Evolutionary conservation across 2,888 invertebrate genomes (phyloP).

Genomic region (Catocala sponsa): DNA sequence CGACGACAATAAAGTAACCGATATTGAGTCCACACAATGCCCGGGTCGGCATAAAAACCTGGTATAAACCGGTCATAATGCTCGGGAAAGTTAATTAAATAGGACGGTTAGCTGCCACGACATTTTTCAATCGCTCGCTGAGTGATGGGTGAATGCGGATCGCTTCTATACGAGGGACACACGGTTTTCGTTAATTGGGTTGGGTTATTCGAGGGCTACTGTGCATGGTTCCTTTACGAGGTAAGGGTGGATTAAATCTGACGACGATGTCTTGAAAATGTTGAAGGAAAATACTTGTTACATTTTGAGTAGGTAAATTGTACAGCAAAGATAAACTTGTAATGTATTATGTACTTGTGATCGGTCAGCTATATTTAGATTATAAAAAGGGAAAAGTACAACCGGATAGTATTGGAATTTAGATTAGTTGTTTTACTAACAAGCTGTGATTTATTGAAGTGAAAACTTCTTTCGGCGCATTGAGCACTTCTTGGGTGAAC

Average conservation of each 20-base stretch:
- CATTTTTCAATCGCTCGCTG: slow-evolving; percentile 73
- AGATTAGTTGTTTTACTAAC: too few relatives aligned
- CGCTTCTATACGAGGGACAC: slow-evolving; percentile 21
- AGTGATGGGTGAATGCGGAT: slow-evolving; percentile 51
- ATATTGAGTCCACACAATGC: slow-evolving; percentile 82
- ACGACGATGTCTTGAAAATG: too few relatives aligned
- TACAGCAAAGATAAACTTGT: too few relatives aligned
- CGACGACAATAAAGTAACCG: slow-evolving; percentile 76
- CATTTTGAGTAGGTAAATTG: too few relatives aligned
- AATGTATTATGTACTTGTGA: too few relatives aligned
- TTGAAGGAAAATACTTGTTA: too few relatives aligned
- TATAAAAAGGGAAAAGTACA: too few relatives aligned
- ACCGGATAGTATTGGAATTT: too few relatives aligned
- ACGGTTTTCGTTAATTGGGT: slow-evolving; percentile 36
- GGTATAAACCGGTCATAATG: slow-evolving; percentile 76
- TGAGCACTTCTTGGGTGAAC: too few relatives aligned
- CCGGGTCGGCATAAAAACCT: slow-evolving; percentile 71
- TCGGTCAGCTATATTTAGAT: too few relatives aligned
- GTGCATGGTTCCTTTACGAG: slow-evolving; percentile 16
- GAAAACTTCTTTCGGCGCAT: too few relatives aligned
- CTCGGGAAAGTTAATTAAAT: slow-evolving; percentile 80
- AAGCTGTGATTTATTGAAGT: too few relatives aligned
- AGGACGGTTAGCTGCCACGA: slow-evolving; percentile 66
- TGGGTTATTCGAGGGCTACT: slow-evolving; percentile 5
- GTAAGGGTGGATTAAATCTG: slow-evolving; percentile 25